phyloP scores from a whole-genome alignment of 2,113 vertebrate genomes.

The Columba livia region DNA sequence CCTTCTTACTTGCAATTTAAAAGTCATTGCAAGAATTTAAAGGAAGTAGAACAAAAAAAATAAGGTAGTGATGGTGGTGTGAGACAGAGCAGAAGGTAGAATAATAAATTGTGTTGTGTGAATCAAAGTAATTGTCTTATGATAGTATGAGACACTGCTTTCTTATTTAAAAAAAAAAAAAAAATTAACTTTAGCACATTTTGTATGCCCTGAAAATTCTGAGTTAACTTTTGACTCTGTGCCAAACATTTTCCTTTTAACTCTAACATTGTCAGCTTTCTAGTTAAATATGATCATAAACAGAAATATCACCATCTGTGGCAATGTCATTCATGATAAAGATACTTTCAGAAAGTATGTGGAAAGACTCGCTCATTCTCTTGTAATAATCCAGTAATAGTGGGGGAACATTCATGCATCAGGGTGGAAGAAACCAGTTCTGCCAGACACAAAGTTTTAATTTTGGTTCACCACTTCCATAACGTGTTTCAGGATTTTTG shows the following conservation, averaged over 20 bases:
- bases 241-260: slow-evolving; percentile 29
- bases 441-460: neutral
- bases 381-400: neutral
- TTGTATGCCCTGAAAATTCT: neutral
- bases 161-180: too few species aligned
- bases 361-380: neutral
- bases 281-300: slow-evolving; percentile 39
- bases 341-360: neutral
- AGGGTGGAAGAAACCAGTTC: neutral
- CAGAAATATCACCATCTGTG: slow-evolving; percentile 53
- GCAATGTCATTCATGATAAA: neutral
- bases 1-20: neutral
- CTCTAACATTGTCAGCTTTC: slow-evolving; percentile 5
- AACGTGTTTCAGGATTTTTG: neutral
- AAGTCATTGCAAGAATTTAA: neutral
- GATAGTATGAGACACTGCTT: neutral
- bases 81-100: neutral
- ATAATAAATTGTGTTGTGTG: neutral
- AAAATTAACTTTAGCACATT: neutral
- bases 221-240: neutral
- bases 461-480: neutral
- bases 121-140: neutral
- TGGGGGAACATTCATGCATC: neutral
- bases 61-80: neutral
- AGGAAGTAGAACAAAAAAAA: neutral